A percentile compares a stretch with the other conserved stretches of the same genome.
These are phyloP conservation scores for Rattus rattus DNA, from an alignment of 2,113 vertebrate species.

Conservation along the genomic window DNA sequence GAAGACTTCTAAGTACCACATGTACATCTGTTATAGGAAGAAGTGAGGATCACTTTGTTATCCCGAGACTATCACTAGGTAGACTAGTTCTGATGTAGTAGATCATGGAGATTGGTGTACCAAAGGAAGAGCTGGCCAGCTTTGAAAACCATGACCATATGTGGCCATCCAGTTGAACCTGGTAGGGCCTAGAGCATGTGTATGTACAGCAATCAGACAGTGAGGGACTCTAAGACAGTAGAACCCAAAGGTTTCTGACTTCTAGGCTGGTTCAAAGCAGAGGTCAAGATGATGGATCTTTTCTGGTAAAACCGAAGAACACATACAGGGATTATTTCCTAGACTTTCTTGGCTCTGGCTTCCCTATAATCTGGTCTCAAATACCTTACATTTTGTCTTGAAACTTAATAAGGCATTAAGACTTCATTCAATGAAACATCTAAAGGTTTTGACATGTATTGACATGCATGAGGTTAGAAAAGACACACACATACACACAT, in stretches of 20 bases:
- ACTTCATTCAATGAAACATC: not conserved
- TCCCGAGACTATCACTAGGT: not conserved
- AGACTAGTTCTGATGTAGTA: not conserved
- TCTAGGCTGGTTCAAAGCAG: not conserved
- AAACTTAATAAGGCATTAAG: constrained; percentile 26
- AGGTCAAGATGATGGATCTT: not conserved
- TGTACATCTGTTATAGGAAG: not conserved
- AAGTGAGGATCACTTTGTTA: not conserved
- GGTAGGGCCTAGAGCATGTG: not conserved
- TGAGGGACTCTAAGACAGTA: not conserved
- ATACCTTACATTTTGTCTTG: not conserved
- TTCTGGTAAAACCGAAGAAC: not conserved
- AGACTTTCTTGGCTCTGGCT: not conserved
- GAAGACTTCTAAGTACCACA: not conserved
- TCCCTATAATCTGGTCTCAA: not conserved
- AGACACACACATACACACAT: not conserved
- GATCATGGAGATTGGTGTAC: not conserved
- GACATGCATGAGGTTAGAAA: not conserved
- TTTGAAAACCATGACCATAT: not conserved
- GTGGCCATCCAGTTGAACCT: not conserved
- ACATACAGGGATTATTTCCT: not conserved
- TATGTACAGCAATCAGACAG: not conserved
- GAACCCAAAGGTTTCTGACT: not conserved
- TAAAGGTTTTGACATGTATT: not conserved
- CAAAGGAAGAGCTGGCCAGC: not conserved